Evolutionary conservation across 1,140 invertebrate species (phyloP), one percentile per base, ranked within the genome.

Genomic region (Drosophila miranda): DNA sequence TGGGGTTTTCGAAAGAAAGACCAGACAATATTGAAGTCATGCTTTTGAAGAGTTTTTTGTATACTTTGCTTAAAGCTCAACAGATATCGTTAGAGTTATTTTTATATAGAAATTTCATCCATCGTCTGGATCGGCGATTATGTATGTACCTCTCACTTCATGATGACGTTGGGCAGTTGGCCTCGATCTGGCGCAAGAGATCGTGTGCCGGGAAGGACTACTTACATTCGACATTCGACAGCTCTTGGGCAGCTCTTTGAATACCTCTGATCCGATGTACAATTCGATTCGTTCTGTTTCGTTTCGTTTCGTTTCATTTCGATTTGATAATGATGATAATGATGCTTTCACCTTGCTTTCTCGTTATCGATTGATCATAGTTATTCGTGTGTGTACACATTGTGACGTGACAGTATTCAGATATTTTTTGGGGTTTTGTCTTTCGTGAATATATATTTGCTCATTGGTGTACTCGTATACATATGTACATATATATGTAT

Each of bases 191-290:
- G 3, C 0, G 23, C 23, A 26, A 11, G 11, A 38, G 11, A 38
- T 38, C 34, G 34, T 38, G 11, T 13, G 34, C 34, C 59, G 62
- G 50, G 30, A 8, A 45, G 16, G 48, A 71, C 67, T 72, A 72
- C 69, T 72, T 72, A 72, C 69, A 72, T 72, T 26, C 23, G 23
- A 72, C 69, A 72, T 69, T 72, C 14, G 68, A 44, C 50, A 48
- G 42, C 53, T 43, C 34, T 30, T 44, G 14, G 38, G 30, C 61
- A 46, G 62, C 50, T 67, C 34, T 60, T 34, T 46, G 50, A 30
- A 70, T 30, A 72, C 28, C 41, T 19, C 50, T 62, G 56, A 14
- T 70, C 68, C 38, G 67, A 54, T 61, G 19, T 34, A 23, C 49
- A 42, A 53, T 38, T 38, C 11, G 34, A 38, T 38, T 38, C 34